Base-by-base conservation (phyloP, 2,113 vertebrate genomes). In the Pedetes capensis region DNA sequence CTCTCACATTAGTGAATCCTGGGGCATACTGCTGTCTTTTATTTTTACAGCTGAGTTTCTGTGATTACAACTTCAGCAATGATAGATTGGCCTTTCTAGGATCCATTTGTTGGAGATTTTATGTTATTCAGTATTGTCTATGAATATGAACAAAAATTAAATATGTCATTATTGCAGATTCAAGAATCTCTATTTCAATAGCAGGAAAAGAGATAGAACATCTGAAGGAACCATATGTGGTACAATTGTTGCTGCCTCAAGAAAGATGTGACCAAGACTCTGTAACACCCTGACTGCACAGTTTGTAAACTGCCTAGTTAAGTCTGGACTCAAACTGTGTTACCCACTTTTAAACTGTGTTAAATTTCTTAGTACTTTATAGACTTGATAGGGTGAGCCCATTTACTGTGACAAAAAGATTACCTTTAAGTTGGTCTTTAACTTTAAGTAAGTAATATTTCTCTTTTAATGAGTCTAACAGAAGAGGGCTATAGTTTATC, bases 241-340 rank as follows among this genome's bases (percentile, higher is more conserved):
- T 6, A 51, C 87, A 75, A 83, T 80, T 75, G 53, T n/a, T 59
- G 51, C 94, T 91, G 91, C 91, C 96, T 96, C 68, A 57, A 87
- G 94, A 81, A 96, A 96, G 81, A 89, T 84, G 89, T 95, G 96
- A 83, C 96, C 95, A 57, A 57, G 68, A 32, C 81, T 95, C 92
- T 86, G 89, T 92, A 69, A 82, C 90, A 92, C 44, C 49, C 93
- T 68, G 27, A 78, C 25, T 72, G 83, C 93, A 93, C 93, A 95
- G 97, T 93, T 86, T 96, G 95, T 76, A 95, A 97, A 97, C 49
- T 92, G 97, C 95, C 96, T 97, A 79, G 92, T 97, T 96, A 96
- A 96, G 80, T 74, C 90, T 95, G 95, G 87, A 91, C 95, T 97
- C 96, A 96, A 93, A 95, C 95, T 96, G 96, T 95, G 95, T 84